Base-by-base conservation (phyloP, 2,797 vertebrate genomes). In the Mionectes olivaceus region DNA sequence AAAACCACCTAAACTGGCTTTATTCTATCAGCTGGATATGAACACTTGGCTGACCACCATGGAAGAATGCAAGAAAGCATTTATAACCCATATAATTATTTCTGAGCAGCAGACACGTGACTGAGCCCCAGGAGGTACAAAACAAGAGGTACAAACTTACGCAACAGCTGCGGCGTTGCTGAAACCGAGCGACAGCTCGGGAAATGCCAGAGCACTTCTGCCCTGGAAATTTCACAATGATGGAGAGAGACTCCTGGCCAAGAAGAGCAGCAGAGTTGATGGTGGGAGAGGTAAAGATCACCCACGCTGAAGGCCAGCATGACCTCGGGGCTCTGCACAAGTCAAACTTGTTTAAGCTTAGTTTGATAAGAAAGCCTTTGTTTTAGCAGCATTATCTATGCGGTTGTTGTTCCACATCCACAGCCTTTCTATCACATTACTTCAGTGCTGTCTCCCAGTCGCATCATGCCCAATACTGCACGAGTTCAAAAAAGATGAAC, bases 211-310 rank as follows among this genome's bases (percentile, higher is more conserved):
- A 81, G 35, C 6, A 6, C 68, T 94, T 83, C 86, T 83, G 78
- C 30, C 90, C 92, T 80, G 84, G 76, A 83, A 90, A 85, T 90
- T 85, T 92, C 94, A 92, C 73, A 75, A 30, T 44, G 79, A 87
- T 47, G 64, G 90, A 74, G 89, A 89, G 52, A 87, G 60, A 71
- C 33, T 94, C 68, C 68, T 68, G 86, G 75, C 81, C 39, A 10
- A 87, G 69, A 80, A 47, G 61, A 74, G 61, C 56, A 83, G 60
- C 55, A 49, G 25, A 4, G n/a, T 8, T 64, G 74, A 57, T 74
- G 25, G 44, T 93, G 78, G 86, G 52, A 93, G 61, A 93, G 71
- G 89, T 93, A 61, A 92, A 93, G 84, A 93, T 92, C 83, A 90
- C 43, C 71, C 63, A 74, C 1, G 6, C 78, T 93, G 89, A 91